phyloP scores from a whole-genome alignment of 2,888 invertebrate genomes.

The Cybosia mesomella region DNA sequence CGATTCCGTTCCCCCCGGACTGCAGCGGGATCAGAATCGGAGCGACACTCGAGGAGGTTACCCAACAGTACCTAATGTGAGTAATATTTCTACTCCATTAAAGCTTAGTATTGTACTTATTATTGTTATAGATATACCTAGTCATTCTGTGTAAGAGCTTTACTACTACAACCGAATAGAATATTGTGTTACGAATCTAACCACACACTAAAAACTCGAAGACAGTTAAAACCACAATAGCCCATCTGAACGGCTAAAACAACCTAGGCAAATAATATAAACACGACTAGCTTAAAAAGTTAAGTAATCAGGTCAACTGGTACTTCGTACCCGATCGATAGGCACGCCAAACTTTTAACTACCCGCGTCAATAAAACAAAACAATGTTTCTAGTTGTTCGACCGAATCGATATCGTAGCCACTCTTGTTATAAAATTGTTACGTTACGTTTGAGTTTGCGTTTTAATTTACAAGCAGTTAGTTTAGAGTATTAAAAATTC shows the following conservation, averaged over 20 bases:
- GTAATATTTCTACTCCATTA: constrained; percentile 24
- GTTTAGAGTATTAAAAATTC: not conserved
- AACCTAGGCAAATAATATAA: constrained; percentile 52
- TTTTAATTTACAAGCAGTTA: constrained; percentile 20
- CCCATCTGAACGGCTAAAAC: constrained; percentile 11
- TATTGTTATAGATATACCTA: not conserved
- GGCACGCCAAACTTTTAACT: constrained; percentile 69
- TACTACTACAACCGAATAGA: too few relatives aligned
- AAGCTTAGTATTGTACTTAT: not conserved
- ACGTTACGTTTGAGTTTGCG: constrained; percentile 26
- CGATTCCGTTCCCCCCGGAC: too few relatives aligned
- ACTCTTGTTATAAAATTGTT: constrained; percentile 41
- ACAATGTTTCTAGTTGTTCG: constrained; percentile 67
- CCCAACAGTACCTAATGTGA: not conserved
- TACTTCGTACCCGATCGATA: constrained; percentile 69
- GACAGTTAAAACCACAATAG: not conserved
- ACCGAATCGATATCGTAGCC: constrained; percentile 66
- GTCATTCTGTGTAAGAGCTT: not conserved
- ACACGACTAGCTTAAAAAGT: constrained; percentile 70
- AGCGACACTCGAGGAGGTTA: too few relatives aligned
- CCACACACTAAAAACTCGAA: constrained; percentile 3
- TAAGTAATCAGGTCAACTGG: constrained; percentile 80
- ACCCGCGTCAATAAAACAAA: constrained; percentile 75
- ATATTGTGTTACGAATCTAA: constrained; percentile 9
- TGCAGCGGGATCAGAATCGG: too few relatives aligned